Conservation (phyloP, 2,797 vertebrate genomes). For the Poecilia gillii region DNA sequence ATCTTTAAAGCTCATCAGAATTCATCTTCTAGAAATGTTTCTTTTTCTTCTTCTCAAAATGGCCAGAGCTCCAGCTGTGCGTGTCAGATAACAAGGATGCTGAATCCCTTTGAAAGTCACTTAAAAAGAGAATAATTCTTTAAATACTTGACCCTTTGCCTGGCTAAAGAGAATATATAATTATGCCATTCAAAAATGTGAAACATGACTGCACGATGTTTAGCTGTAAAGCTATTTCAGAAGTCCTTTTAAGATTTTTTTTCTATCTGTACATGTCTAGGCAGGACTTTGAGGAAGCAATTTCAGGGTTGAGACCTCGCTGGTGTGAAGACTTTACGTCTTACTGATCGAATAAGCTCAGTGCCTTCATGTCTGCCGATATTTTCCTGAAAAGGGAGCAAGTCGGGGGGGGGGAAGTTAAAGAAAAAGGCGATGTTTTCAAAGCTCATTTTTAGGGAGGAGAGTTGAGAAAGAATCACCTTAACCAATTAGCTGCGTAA, state of each 20-base stretch:
- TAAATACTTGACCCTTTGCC: constrained; percentile 72
- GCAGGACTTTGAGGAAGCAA: constrained; percentile 81
- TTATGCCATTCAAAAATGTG: constrained; percentile 78
- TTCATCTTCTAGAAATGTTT: constrained; percentile 67
- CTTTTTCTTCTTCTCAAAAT: constrained; percentile 31
- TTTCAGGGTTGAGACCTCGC: constrained; percentile 75
- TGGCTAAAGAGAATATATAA: constrained; percentile 69
- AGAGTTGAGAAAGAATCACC: constrained; percentile 12
- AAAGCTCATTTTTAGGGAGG: constrained; percentile 8
- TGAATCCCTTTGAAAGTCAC: constrained; percentile 62
- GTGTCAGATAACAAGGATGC: constrained; percentile 71
- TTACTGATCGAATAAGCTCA: constrained; percentile 70
- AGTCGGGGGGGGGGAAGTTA: constrained; percentile 23
- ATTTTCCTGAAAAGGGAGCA: constrained; percentile 39
- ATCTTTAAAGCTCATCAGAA: constrained; percentile 65
- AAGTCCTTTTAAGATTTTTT: constrained; percentile 69
- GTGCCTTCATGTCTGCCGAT: constrained; percentile 54
- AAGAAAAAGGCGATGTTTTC: not conserved
- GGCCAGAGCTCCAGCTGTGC: constrained; percentile 63
- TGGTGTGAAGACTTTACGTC: constrained; percentile 76
- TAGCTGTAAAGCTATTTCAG: constrained; percentile 70
- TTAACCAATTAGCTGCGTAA: constrained; percentile 24
- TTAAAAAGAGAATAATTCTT: constrained; percentile 69
- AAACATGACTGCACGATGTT: constrained; percentile 77
- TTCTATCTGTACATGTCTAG: constrained; percentile 69